Evolutionary conservation across 1,140 invertebrate genomes (phyloP).

Genomic region (Radopholus similis): DNA sequence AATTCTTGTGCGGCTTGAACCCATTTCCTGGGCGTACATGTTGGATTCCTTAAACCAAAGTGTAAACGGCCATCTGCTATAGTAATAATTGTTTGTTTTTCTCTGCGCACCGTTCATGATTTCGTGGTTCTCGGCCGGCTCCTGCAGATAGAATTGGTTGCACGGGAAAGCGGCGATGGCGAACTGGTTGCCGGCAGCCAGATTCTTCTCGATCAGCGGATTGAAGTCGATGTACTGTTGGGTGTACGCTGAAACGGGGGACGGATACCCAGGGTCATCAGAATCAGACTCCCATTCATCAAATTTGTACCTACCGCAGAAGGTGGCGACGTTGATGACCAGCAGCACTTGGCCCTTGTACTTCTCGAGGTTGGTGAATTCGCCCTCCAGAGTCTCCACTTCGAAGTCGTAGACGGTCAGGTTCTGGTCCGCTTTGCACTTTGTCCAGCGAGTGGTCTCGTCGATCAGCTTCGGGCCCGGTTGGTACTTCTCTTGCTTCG

Average conservation of each 20-base stretch:
- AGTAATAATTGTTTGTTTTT: not conserved
- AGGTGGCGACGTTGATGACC: conserved; percentile 64
- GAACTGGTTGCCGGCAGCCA: conserved; percentile 40
- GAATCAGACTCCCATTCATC: not conserved
- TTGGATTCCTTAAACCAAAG: conserved; percentile 50
- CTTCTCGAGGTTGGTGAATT: conserved; percentile 55
- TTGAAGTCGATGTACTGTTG: conserved; percentile 60
- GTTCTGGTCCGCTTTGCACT: conserved; percentile 47
- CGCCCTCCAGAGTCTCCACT: conserved; percentile 40
- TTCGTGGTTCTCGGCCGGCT: conserved; percentile 60
- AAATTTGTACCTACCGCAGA: conserved; percentile 59
- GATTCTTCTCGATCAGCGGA: conserved; percentile 56
- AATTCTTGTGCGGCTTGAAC: conserved; percentile 61
- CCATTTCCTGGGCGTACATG: conserved; percentile 63
- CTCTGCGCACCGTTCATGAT: conserved; percentile 48
- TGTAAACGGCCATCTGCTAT: not conserved
- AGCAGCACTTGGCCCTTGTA: conserved; percentile 62
- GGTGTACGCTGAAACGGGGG: conserved; percentile 47
- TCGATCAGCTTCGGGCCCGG: conserved; percentile 57
- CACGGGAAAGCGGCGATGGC: conserved; percentile 63
- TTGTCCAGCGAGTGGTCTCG: conserved; percentile 57
- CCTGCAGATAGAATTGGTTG: conserved; percentile 62
- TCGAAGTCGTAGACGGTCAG: conserved; percentile 58
- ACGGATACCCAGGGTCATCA: not conserved
- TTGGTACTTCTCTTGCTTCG: conserved; percentile 13